Evolutionary conservation across 2,113 vertebrate genomes (phyloP).

Genomic region (Atlantisia rogersi): DNA sequence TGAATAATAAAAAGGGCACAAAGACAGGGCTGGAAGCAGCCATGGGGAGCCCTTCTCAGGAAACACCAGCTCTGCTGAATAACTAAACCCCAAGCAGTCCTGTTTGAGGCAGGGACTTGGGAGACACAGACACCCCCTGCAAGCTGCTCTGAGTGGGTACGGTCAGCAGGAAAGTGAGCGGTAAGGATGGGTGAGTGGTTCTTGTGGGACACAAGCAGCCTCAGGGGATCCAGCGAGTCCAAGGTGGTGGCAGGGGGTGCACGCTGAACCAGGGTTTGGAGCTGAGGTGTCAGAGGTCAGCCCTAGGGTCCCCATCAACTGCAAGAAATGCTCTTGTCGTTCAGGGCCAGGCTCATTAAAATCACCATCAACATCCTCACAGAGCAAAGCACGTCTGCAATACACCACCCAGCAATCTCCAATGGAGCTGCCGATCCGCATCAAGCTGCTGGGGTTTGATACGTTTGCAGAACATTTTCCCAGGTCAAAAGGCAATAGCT

Average conservation of each 20-base stretch:
- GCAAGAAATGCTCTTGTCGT: not conserved
- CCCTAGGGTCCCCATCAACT: not conserved
- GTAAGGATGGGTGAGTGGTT: rapidly evolving
- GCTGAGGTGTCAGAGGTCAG: not conserved
- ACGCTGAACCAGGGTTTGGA: not conserved
- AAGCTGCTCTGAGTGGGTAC: not conserved
- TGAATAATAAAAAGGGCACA: not conserved
- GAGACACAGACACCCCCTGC: not conserved
- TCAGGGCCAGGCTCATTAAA: not conserved
- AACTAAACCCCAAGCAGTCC: not conserved
- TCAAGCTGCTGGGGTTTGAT: not conserved
- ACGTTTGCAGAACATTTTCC: not conserved
- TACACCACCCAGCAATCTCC: not conserved
- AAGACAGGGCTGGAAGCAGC: not conserved
- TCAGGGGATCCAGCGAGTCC: not conserved
- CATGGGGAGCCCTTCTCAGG: not conserved
- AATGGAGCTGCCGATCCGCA: not conserved
- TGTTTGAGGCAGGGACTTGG: not conserved
- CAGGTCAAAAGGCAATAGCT: not conserved
- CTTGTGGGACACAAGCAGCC: not conserved
- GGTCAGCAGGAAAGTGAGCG: rapidly evolving
- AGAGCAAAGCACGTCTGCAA: not conserved
- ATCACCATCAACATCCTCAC: rapidly evolving
- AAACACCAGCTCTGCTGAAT: not conserved
- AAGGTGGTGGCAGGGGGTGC: not conserved